These are phyloP conservation scores for Coptodon bakossiorum DNA, from an alignment of 2,113 vertebrate genomes.

Conservation along the genomic window DNA sequence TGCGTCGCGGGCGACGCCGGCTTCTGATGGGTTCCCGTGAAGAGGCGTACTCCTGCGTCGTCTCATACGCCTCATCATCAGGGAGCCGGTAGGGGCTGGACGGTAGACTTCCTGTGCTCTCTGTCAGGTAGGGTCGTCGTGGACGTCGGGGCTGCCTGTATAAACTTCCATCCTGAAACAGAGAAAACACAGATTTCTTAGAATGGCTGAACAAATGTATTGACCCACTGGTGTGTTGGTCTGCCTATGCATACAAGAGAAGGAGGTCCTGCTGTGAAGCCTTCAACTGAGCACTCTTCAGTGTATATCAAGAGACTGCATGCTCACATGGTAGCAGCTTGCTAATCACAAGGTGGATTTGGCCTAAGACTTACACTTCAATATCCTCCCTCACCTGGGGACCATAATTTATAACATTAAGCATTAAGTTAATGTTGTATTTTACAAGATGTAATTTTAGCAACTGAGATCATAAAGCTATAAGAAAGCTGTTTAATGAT, in stretches of 20 bases:
- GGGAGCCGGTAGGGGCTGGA: conserved; percentile 91
- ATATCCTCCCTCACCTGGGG: neutral
- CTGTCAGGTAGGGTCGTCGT: conserved; percentile 73
- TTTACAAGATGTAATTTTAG: neutral
- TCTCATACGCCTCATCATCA: conserved; percentile 95
- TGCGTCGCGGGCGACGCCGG: conserved; percentile 81
- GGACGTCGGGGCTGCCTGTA: conserved; percentile 83
- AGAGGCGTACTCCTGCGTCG: conserved; percentile 91
- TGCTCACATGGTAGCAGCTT: neutral
- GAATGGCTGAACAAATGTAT: neutral
- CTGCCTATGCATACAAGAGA: neutral
- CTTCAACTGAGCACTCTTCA: neutral
- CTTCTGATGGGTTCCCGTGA: conserved; percentile 79
- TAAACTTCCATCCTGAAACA: conserved; percentile 77
- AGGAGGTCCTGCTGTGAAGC: neutral
- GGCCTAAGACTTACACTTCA: neutral
- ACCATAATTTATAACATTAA: neutral
- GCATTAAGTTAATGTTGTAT: neutral
- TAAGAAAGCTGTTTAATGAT: neutral
- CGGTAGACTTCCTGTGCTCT: conserved; percentile 91
- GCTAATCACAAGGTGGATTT: neutral
- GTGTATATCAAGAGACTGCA: neutral
- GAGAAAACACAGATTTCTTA: neutral
- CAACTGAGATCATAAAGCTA: neutral
- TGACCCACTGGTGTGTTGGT: neutral